Base-by-base conservation (phyloP, 2,888 invertebrate species). In the Baronia brevicornis region DNA sequence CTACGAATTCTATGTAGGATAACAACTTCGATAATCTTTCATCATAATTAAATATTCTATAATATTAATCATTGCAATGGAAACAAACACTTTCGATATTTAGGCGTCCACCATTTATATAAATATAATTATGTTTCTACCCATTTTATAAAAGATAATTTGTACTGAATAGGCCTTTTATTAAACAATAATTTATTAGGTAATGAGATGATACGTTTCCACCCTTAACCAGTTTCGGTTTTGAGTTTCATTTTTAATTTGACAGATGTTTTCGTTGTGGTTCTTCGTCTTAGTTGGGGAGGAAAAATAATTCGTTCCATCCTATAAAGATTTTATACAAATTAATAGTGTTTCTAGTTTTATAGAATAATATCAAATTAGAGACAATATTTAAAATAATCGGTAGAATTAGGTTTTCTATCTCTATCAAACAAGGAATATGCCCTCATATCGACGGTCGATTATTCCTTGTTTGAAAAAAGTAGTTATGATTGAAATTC, bases 141-240 rank as follows among this genome's bases (percentile, higher is more conserved):
- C 51, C 56, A 59, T 57, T 61, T 66, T 52, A 57, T 48, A 58
- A 63, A 59, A 55, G 52, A 61, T 60, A 60, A 67, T 63, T 60
- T 55, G 48, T 36, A 27, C 40, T 32, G 38, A 50, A 50, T 48
- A 42, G 38, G 39, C 42, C 29, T 46, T 48, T 45, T 61, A 72
- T 74, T 71, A 67, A 66, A 69, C 58, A 60, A 58, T 67, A 70
- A 72, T 71, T 69, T 69, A 66, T 65, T 61, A 49, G 46, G 51
- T 65, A 61, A 60, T 51, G 36, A 40, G 47, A 45, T 1, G 9
- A 37, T 29, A 39, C 39, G 37, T 45, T 53, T 48, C 54, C 56
- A 56, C 48, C 52, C 44, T 18, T 26, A 12, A 6, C 17, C 2
- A 31, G 36, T 28, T 41, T 43, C 39, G 33, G 38, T 51, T 49